Conservation (phyloP, 2,797 vertebrate species). For the Urophycis tenuis region DNA sequence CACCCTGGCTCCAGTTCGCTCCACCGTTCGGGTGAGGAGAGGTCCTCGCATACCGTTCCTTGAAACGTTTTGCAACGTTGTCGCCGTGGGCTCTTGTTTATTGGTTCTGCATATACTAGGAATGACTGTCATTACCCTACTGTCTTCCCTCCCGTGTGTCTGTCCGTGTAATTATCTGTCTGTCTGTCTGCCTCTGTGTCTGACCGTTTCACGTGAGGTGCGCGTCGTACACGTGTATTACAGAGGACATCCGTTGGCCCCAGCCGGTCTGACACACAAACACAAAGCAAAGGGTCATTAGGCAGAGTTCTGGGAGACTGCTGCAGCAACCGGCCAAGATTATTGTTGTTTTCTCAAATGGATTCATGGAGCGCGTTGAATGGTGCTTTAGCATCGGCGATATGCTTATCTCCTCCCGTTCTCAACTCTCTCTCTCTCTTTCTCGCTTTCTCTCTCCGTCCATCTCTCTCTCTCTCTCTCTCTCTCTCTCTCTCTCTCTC, state of each 20-base stretch:
- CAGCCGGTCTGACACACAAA: background rate
- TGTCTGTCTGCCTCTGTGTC: conserved; percentile 5
- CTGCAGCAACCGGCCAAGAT: background rate
- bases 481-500: no score
- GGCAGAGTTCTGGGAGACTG: background rate
- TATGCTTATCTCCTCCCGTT: background rate
- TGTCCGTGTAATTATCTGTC: background rate
- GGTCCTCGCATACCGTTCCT: background rate
- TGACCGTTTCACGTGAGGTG: background rate
- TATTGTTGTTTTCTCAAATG: background rate
- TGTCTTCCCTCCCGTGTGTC: conserved; percentile 1
- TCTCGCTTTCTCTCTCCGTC: background rate
- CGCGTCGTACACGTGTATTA: background rate
- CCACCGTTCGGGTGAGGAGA: background rate
- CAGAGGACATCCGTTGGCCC: background rate
- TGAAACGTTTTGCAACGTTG: background rate
- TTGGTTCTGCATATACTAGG: background rate
- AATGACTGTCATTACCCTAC: background rate
- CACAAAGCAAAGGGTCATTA: background rate
- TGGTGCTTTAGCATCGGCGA: background rate
- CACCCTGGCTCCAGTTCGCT: background rate
- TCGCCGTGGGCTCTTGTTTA: background rate
- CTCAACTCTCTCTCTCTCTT: background rate
- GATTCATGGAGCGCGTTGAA: background rate
- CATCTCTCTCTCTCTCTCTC: no score